Evolutionary conservation across 2,113 vertebrate species (phyloP).

Genomic region (Pionites leucogaster): DNA sequence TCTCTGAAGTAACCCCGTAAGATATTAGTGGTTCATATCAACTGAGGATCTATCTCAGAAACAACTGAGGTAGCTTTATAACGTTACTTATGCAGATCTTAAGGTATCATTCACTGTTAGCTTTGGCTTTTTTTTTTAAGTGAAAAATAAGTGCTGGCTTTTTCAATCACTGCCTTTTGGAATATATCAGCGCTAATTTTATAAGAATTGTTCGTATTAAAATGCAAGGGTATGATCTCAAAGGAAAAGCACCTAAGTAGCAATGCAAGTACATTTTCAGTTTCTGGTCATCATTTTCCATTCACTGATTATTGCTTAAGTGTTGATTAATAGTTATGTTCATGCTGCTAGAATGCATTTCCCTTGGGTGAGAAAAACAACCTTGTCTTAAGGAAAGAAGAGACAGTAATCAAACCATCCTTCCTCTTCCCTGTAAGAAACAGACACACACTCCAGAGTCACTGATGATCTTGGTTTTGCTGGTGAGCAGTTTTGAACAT

Average conservation of each 20-base stretch:
- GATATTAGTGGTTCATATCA: not conserved
- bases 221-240: slow-evolving; percentile 72
- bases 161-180: slow-evolving; percentile 64
- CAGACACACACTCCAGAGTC: slow-evolving; percentile 51
- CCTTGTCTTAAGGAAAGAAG: slow-evolving; percentile 48
- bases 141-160: slow-evolving; percentile 49
- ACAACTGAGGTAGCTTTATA: slow-evolving; percentile 47
- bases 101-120: slow-evolving; percentile 8
- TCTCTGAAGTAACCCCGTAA: not conserved
- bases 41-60: not conserved
- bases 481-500: slow-evolving; percentile 55
- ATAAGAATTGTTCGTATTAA: slow-evolving; percentile 65
- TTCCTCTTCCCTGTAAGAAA: slow-evolving; percentile 60
- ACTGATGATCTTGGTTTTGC: slow-evolving; percentile 59
- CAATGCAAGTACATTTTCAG: slow-evolving; percentile 56
- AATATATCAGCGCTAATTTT: slow-evolving; percentile 70
- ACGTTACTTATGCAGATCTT: slow-evolving; percentile 48
- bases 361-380: slow-evolving; percentile 75
- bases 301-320: slow-evolving; percentile 78
- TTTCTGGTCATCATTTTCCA: slow-evolving; percentile 77
- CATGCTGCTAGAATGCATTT: slow-evolving; percentile 76
- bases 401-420: slow-evolving; percentile 70
- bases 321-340: slow-evolving; percentile 80
- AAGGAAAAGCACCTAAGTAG: slow-evolving; percentile 42
- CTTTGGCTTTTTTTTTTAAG: not conserved